Evolutionary conservation across 64 coral and sea anemone genomes (phyloP).

Genomic region (Pocillopora damicornis): DNA sequence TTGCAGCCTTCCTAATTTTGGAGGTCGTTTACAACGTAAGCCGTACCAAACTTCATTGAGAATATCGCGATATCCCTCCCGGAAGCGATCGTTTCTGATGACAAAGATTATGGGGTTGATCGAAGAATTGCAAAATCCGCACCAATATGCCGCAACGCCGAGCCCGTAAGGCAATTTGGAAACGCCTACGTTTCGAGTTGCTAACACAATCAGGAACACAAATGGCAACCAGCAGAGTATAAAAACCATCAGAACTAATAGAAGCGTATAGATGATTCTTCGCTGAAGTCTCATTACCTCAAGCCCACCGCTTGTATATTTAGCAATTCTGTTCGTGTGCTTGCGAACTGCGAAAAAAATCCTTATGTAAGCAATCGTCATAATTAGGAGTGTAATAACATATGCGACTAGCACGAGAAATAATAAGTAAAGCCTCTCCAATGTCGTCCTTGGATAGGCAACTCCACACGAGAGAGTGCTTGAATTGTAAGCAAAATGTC

Average conservation of each 20-base stretch:
- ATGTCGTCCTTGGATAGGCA: slow-evolving; percentile 41
- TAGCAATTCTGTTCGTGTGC: slow-evolving; percentile 69
- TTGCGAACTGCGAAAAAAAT: slow-evolving; percentile 76
- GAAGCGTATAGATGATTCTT: slow-evolving; percentile 75
- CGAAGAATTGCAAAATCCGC: slow-evolving; percentile 80
- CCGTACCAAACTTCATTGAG: slow-evolving; percentile 49
- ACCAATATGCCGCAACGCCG: slow-evolving; percentile 86
- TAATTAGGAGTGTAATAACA: slow-evolving; percentile 67
- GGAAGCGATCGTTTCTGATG: slow-evolving; percentile 86
- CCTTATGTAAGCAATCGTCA: slow-evolving; percentile 81
- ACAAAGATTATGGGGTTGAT: slow-evolving; percentile 84
- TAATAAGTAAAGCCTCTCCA: slow-evolving; percentile 67
- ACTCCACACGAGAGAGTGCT: slow-evolving; percentile 79
- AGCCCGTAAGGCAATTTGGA: slow-evolving; percentile 64
- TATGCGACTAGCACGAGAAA: slow-evolving; percentile 66
- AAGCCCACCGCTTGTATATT: slow-evolving; percentile 58
- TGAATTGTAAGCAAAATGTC: slow-evolving; percentile 82
- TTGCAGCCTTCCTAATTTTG: slow-evolving; percentile 4
- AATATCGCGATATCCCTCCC: slow-evolving; percentile 86
- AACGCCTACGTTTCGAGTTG: slow-evolving; percentile 51
- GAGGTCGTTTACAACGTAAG: slow-evolving; percentile 24
- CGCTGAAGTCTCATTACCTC: slow-evolving; percentile 84
- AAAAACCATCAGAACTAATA: slow-evolving; percentile 79
- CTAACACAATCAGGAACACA: slow-evolving; percentile 66
- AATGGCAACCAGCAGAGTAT: slow-evolving; percentile 85